Base-by-base conservation (phyloP, 2,888 invertebrate species). In the Eupeodes latifasciatus region DNA sequence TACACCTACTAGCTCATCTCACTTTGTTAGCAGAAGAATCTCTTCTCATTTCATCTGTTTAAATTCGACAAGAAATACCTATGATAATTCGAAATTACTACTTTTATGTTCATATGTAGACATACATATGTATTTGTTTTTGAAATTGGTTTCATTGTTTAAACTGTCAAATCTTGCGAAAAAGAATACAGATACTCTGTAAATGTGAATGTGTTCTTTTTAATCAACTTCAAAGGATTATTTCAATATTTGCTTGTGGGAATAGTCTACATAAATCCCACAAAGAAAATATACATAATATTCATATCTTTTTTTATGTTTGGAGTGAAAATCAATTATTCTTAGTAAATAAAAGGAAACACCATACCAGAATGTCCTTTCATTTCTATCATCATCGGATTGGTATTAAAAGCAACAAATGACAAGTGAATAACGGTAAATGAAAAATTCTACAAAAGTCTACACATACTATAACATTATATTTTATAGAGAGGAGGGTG, bases 261-360 rank as follows among this genome's bases (percentile, higher is more conserved):
- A 44, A 78, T 81, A 34, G 44, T 67, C 40, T 71, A 4, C 0
- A 6, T 19, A n/a, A 10, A 14, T 67, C 12, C 40, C 1, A 34
- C 9, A 44, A 74, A 51, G 5, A 49, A 36, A 55, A 19, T 34
- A 78, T 44, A 19, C 44, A 62, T 34, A 51, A 44, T 40, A 53
- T 55, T 40, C 76, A 72, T 77, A 78, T 67, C 5, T 40, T 40
- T 40, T 40, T 40, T 40, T 40, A 40, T 40, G 40, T 49, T 81
- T 67, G 14, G 53, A 78, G 67, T 49, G 49, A 64, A 82, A 86
- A 86, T 74, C 85, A 83, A 79, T 86, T 86, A 83, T 82, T 83
- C 75, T 75, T 19, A 74, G 66, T 57, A 67, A 78, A 82, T 69
- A 81, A 47, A 34, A 40, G 49, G 11, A 44, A 53, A 19, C 9